Evolutionary conservation across 2,888 invertebrate species (phyloP), one percentile per base, ranked within the genome.

Genomic region (Melinopterus prodromus): DNA sequence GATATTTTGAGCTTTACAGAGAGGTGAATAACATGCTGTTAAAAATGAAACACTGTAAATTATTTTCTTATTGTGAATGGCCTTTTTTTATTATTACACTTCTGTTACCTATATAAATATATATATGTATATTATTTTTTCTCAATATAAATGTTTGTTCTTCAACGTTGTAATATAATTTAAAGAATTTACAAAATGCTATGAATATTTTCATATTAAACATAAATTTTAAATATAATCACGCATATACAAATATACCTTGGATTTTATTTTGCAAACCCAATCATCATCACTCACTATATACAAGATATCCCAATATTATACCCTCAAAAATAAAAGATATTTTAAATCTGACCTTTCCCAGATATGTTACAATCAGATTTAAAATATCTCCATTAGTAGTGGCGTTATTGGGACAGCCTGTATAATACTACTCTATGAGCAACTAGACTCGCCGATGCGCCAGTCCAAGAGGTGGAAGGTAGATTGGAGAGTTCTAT

Each of bases 181-280:
- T 88, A 86, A 87, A 87, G 84, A 87, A 87, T 86, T 86, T 87
- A 87, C 86, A 87, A 87, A 88, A 87, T 88, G 87, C 88, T 88
- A 88, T 88, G 86, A 88, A 88, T 88, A 88, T 89, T 89, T 89
- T 89, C 89, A 87, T 89, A 89, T 88, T 88, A 88, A 88, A 88
- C 86, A 86, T 87, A 86, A 87, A 87, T 87, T 87, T 88, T 87
- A 88, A 88, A 88, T 88, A 88, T 88, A 88, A 88, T 88, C 88
- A 88, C 87, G 88, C 88, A 88, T 88, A 88, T 88, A 87, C 85
- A 86, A 81, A 86, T 86, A 86, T 83, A 82, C 83, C 82, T 81
- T 83, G 86, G 84, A 84, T 87, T 87, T 87, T 87, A 86, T 87
- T 87, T 87, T 84, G 81, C 80, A 71, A 81, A 80, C 82, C 82